A percentile compares a stretch with the other conserved stretches of the same genome.
Evolutionary conservation across 2,888 invertebrate genomes (phyloP).

Genomic region (Eurytoma californica): DNA sequence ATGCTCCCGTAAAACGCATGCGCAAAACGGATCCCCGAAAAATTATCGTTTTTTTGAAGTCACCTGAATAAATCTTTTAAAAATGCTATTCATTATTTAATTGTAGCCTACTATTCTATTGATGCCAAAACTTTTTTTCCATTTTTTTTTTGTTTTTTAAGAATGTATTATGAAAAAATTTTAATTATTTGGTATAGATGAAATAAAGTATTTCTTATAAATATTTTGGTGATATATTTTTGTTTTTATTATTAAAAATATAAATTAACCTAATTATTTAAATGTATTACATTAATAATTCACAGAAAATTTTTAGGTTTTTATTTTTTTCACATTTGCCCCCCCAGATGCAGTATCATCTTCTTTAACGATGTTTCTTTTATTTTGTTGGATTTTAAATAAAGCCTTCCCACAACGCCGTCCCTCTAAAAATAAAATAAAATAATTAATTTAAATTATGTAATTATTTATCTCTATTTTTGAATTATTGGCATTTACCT

Average conservation of each 20-base stretch:
- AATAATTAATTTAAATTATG: conserved; percentile 10
- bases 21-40: too few relatives aligned
- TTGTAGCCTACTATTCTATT: too few relatives aligned
- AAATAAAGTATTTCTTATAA: not conserved
- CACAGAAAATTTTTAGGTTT: conserved; percentile 4
- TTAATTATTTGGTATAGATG: too few relatives aligned
- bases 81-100: too few relatives aligned
- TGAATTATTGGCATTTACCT: conserved; percentile 72
- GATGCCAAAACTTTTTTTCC: too few relatives aligned
- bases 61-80: too few relatives aligned
- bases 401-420: conserved; percentile 68
- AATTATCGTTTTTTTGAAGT: too few relatives aligned
- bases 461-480: not conserved
- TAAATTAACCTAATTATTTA: too few relatives aligned
- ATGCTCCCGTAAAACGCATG: too few relatives aligned
- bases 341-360: conserved; percentile 2
- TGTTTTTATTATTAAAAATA: not conserved
- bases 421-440: conserved; percentile 64
- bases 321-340: conserved; percentile 18
- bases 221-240: not conserved
- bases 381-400: conserved; percentile 61
- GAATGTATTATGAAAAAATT: too few relatives aligned
- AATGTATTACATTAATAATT: not conserved
- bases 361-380: conserved; percentile 22
- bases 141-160: too few relatives aligned